A percentile compares a stretch with the other conserved stretches of the same genome.
Evolutionary conservation across 2,113 vertebrate species (phyloP).

Genomic region (Semnornis frantzii): DNA sequence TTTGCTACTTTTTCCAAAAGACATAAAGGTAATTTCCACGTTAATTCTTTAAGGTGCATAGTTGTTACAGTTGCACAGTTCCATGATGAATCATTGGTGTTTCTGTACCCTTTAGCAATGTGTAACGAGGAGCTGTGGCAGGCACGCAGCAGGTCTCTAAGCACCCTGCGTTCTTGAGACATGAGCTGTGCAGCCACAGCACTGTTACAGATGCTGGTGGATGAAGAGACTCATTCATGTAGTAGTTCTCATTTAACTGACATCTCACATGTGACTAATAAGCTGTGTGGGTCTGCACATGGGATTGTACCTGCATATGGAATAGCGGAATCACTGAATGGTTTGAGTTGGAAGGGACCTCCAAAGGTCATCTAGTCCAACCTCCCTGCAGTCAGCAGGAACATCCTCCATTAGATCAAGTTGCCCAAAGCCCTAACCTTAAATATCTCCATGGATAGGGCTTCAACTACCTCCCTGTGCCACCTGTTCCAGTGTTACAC

Average conservation of each 20-base stretch:
- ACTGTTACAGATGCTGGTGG: not conserved
- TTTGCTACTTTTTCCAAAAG: not conserved
- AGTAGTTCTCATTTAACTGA: not conserved
- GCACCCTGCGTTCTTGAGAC: not conserved
- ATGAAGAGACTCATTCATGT: not conserved
- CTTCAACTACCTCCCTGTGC: too few species aligned
- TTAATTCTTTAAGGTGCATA: not conserved
- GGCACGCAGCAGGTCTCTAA: not conserved
- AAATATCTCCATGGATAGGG: too few species aligned
- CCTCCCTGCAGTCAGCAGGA: too few species aligned
- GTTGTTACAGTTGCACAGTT: not conserved
- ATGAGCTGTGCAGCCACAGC: fast-evolving
- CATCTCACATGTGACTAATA: not conserved
- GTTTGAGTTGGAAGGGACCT: too few species aligned
- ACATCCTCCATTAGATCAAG: too few species aligned
- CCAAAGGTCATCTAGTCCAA: too few species aligned
- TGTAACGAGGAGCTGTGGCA: not conserved
- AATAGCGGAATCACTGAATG: too few species aligned
- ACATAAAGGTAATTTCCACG: not conserved
- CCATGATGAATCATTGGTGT: too few species aligned
- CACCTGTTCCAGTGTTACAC: too few species aligned
- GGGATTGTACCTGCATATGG: too few species aligned
- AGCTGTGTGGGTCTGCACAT: not conserved
- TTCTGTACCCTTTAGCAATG: not conserved
- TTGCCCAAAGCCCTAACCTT: too few species aligned